Evolutionary conservation across 2,797 vertebrate species (phyloP).

Genomic region (Arrhamphus sclerolepis): DNA sequence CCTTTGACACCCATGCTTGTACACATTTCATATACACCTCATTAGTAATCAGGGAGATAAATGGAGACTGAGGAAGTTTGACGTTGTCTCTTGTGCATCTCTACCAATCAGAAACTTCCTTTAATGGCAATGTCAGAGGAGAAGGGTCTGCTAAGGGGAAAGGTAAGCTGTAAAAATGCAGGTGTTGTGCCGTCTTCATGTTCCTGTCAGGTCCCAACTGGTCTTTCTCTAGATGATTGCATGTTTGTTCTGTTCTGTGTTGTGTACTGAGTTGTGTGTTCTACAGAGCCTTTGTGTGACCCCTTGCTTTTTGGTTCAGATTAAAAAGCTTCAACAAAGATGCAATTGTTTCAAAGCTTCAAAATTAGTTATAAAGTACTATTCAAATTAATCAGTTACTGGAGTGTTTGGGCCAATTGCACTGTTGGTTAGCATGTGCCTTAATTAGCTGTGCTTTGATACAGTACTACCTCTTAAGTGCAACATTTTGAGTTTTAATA

Average conservation of each 20-base stretch:
- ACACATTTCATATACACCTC: not conserved
- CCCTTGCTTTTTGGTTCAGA: no score
- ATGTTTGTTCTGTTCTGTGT: not conserved
- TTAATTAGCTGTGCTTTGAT: no score
- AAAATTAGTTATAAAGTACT: no score
- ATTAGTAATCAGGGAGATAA: not conserved
- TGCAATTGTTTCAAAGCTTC: no score
- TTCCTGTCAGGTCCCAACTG: not conserved
- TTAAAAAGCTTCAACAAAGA: no score
- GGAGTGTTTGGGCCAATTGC: no score
- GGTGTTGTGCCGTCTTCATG: not conserved
- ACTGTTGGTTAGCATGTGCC: no score
- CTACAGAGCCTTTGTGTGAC: no score
- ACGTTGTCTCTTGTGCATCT: constrained; percentile 34
- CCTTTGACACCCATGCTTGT: not conserved
- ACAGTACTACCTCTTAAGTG: no score
- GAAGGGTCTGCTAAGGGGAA: constrained; percentile 59
- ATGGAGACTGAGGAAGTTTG: not conserved
- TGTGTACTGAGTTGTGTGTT: not conserved
- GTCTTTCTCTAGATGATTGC: not conserved
- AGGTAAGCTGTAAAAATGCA: constrained; percentile 54
- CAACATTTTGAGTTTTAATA: not conserved
- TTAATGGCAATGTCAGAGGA: constrained; percentile 73
- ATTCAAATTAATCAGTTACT: no score
- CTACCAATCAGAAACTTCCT: constrained; percentile 69